Evolutionary conservation across 2,888 invertebrate genomes (phyloP), one percentile per base, ranked within the genome.

Genomic region (Polylopha cassiicola): DNA sequence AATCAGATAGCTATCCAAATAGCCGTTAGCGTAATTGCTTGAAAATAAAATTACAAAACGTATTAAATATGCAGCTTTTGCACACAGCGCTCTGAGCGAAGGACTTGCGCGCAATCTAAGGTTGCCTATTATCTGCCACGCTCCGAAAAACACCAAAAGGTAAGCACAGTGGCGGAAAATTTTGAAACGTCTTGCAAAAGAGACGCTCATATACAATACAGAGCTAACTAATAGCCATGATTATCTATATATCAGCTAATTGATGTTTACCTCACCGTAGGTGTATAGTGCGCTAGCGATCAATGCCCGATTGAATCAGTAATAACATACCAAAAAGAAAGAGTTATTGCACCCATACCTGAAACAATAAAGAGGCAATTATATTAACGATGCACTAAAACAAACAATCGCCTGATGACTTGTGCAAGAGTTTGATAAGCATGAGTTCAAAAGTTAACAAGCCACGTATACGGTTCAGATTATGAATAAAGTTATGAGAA

Each of bases 141-240:
- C 85, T 85, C 85, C 85, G 82, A 85, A 85, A 82, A 84, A 47
- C 82, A 84, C 66, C 73, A 74, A 84, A 82, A 81, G 77, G 80
- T 74, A 81, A 73, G 50, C 73, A 73, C 71, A 74, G 69, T 72
- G 65, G 77, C 77, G 80, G 81, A 76, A 78, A 80, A 74, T 84
- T 82, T 82, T 81, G 80, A 76, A 85, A 85, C 71, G 51, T 51
- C 55, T 85, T 85, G 71, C 82, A 69, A 75, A 84, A 85, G 74
- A 66, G 59, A 65, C 65, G 62, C 65, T 75, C 77, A 74, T 82
- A 81, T 79, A 84, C 82, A 82, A 82, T 81, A 81, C 74, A 72
- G 54, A 58, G 55, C 68, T 73, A 77, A 74, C 76, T 78, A 74
- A 79, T 81, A 74, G 70, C 65, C 60, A 64, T 65, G 71, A 78